Evolutionary conservation across 2,888 invertebrate species (phyloP), one percentile per base, ranked within the genome.

Genomic region (Nemoura dubitans): DNA sequence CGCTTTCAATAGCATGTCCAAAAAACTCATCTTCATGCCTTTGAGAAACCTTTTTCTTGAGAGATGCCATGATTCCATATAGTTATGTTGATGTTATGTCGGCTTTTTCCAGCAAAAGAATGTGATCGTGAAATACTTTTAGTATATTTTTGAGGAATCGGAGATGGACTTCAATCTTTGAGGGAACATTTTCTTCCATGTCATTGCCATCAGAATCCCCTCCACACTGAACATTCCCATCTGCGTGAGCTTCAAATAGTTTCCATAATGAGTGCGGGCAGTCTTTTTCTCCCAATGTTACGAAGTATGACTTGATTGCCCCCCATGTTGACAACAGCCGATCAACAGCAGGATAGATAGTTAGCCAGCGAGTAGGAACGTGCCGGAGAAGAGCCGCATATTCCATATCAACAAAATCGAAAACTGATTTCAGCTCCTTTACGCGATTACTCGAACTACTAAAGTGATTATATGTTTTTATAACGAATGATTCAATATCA

Each of bases 321-420:
- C 25, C 80, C 80, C 80, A 80, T 25, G 80, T 80, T 27, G 80
- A 80, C 80, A 80, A 80, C 80, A 80, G 80, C 80, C 80, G 26
- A 80, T 80, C 80, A 28, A 80, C 80, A 80, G 80, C 80, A 80
- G 80, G 80, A 80, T 80, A 80, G 28, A 80, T 80, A 80, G 80
- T 80, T 80, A 80, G 80, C 80, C 80, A 26, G 25, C 80, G 80
- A 80, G 80, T 80, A 80, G 80, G 80, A 28, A 80, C 80, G 80
- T 80, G 80, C 80, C 80, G 80, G 27, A 80, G 80, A 27, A 80
- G 80, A 28, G 80, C 26, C 28, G 80, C 80, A 80, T 80, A 80
- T 80, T 80, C 80, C 80, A 80, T 80, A 80, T 80, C 80, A 26
- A 80, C 80, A 80, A 80, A 80, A 80, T 80, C 80, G 80, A 80